A percentile compares a stretch with the other conserved stretches of the same genome.
Conservation (phyloP, 1,140 invertebrate species). For the Aphaenogaster ashmeadi region DNA sequence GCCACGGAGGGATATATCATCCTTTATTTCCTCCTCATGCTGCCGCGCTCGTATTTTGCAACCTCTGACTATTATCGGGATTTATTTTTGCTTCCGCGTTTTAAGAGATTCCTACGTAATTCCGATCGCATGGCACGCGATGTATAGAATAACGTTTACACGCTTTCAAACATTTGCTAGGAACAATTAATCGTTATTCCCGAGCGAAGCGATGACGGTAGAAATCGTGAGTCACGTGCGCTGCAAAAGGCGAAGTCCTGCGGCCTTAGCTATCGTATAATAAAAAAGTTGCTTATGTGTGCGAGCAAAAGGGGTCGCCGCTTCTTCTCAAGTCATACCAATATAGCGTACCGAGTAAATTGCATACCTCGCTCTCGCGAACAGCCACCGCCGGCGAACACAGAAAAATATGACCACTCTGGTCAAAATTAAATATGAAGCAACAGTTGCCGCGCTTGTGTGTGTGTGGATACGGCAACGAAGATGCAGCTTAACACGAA, state of each 20-base stretch:
- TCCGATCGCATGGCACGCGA: neutral
- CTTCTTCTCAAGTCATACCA: conserved; percentile 20
- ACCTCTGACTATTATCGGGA: conserved; percentile 10
- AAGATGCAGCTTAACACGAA: neutral
- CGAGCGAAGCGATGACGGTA: neutral
- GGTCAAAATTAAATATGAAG: conserved; percentile 47
- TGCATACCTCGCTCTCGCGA: neutral
- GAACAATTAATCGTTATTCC: neutral
- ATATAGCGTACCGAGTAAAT: conserved; percentile 32
- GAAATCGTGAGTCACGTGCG: neutral
- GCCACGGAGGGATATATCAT: conserved; percentile 34
- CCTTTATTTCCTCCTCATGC: conserved; percentile 13
- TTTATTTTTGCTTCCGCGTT: conserved; percentile 8
- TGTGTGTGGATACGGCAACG: neutral
- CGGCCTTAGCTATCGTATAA: neutral
- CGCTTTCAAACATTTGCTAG: neutral
- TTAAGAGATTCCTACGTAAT: neutral
- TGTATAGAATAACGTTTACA: neutral
- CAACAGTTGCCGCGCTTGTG: conserved; percentile 11
- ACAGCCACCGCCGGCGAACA: neutral
- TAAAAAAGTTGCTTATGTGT: neutral
- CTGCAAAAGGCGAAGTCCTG: neutral
- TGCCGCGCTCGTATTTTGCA: neutral
- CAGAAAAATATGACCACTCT: conserved; percentile 6
- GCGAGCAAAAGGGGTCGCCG: neutral